phyloP scores from a whole-genome alignment of 1,140 invertebrate species.

The Sitobion miscanthi region DNA sequence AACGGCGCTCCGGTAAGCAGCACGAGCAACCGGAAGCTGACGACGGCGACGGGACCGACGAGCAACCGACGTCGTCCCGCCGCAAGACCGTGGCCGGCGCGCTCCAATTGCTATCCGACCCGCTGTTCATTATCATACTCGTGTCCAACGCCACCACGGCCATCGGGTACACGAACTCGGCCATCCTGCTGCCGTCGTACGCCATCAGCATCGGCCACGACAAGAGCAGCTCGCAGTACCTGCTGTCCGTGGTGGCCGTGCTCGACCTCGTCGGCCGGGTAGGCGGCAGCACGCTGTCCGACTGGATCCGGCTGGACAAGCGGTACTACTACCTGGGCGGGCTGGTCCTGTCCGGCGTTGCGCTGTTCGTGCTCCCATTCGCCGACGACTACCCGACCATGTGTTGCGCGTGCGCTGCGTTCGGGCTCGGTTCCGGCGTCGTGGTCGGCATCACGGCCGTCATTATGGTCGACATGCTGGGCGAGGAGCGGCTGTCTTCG shows the following conservation, averaged over 20 bases:
- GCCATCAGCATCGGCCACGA: slow-evolving; percentile 73
- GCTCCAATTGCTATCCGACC: slow-evolving; percentile 75
- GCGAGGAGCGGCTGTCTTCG: slow-evolving; percentile 80
- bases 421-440: slow-evolving; percentile 82
- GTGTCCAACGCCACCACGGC: slow-evolving; percentile 84
- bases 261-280: slow-evolving; percentile 81
- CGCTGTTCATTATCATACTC: slow-evolving; percentile 80
- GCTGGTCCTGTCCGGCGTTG: slow-evolving; percentile 76
- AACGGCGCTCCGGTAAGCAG: background rate
- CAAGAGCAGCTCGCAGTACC: slow-evolving; percentile 71
- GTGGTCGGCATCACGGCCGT: slow-evolving; percentile 85
- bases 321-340: slow-evolving; percentile 82
- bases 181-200: slow-evolving; percentile 79
- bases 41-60: background rate
- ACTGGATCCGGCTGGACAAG: slow-evolving; percentile 75
- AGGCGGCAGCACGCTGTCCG: slow-evolving; percentile 81
- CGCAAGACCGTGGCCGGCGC: background rate
- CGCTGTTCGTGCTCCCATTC: slow-evolving; percentile 72
- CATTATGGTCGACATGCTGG: slow-evolving; percentile 84
- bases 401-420: slow-evolving; percentile 74
- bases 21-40: background rate
- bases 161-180: slow-evolving; percentile 85
- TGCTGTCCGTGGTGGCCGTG: slow-evolving; percentile 79
- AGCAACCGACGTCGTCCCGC: background rate
- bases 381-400: slow-evolving; percentile 66